These are phyloP conservation scores for Apantesis nais DNA, from an alignment of 2,888 invertebrate species.

Conservation along the genomic window DNA sequence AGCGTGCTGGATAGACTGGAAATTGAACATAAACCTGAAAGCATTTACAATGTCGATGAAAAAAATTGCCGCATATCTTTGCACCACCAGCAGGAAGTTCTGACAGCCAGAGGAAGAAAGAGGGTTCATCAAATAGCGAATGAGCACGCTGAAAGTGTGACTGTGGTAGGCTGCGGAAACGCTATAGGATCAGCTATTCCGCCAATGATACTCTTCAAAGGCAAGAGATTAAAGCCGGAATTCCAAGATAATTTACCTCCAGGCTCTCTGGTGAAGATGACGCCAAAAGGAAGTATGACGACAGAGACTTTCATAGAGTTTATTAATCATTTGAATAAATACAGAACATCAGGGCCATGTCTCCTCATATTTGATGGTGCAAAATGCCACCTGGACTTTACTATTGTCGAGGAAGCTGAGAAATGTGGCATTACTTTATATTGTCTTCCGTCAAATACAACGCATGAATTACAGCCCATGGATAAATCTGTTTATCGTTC, in stretches of 20 bases:
- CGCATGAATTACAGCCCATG: constrained; percentile 38
- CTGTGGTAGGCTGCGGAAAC: constrained; percentile 28
- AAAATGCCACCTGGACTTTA: constrained; percentile 23
- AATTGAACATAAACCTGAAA: constrained; percentile 36
- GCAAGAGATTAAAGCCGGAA: constrained; percentile 33
- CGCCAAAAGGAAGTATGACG: too few relatives aligned
- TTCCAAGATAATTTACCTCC: constrained; percentile 31
- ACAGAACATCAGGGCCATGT: constrained; percentile 28
- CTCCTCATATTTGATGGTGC: constrained; percentile 38
- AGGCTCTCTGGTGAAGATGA: constrained; percentile 22
- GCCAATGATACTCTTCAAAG: constrained; percentile 34
- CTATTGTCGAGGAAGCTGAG: constrained; percentile 37
- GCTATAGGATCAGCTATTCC: constrained; percentile 27
- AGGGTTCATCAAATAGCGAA: constrained; percentile 34
- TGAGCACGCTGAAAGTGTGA: constrained; percentile 29
- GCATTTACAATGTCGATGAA: constrained; percentile 37
- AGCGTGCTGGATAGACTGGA: constrained; percentile 30
- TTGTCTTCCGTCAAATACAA: constrained; percentile 25
- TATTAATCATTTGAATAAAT: constrained; percentile 31
- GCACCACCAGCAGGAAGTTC: too few relatives aligned
- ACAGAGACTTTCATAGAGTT: too few relatives aligned
- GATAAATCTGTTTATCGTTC: constrained; percentile 39
- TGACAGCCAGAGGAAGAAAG: constrained; percentile 24
- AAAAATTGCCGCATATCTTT: constrained; percentile 2
- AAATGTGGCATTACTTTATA: constrained; percentile 33